Evolutionary conservation across 2,888 invertebrate species (phyloP).

Genomic region (Argyresthia albistria): DNA sequence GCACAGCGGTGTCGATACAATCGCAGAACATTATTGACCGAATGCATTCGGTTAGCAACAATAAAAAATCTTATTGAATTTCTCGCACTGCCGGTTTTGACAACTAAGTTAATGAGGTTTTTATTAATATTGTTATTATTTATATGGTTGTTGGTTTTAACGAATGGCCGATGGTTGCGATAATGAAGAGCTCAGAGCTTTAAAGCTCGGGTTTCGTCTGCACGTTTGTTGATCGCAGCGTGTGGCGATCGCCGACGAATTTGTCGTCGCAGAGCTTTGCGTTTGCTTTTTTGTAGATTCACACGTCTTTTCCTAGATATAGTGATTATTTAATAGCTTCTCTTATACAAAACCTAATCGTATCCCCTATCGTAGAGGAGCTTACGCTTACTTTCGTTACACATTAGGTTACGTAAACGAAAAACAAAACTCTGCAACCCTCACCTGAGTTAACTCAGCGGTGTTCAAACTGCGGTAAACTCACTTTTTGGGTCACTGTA

Average conservation of each 20-base stretch:
- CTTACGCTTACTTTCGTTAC: no score
- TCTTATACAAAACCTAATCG: no score
- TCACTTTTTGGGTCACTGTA: no score
- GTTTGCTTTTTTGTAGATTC: no score
- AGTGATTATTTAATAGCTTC: no score
- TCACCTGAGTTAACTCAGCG: no score
- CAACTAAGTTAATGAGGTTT: constrained; percentile 23
- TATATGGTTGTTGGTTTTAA: constrained; percentile 28
- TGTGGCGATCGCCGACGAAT: constrained; percentile 15
- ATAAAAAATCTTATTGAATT: constrained; percentile 5
- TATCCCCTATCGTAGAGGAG: no score
- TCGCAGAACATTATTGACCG: not conserved
- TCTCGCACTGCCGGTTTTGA: constrained; percentile 16
- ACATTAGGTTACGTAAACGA: no score
- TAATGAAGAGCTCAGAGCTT: constrained; percentile 40
- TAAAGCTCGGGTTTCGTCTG: constrained; percentile 40
- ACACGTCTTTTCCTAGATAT: no score
- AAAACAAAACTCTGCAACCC: no score
- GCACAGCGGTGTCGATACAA: not conserved
- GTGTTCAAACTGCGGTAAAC: no score
- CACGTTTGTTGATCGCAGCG: constrained; percentile 39
- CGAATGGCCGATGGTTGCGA: constrained; percentile 36
- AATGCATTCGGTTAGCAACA: not conserved
- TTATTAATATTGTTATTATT: constrained; percentile 32
- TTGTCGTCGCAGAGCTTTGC: not conserved